Base-by-base conservation (phyloP, 2,888 invertebrate genomes). In the Thereva nobilitata region DNA sequence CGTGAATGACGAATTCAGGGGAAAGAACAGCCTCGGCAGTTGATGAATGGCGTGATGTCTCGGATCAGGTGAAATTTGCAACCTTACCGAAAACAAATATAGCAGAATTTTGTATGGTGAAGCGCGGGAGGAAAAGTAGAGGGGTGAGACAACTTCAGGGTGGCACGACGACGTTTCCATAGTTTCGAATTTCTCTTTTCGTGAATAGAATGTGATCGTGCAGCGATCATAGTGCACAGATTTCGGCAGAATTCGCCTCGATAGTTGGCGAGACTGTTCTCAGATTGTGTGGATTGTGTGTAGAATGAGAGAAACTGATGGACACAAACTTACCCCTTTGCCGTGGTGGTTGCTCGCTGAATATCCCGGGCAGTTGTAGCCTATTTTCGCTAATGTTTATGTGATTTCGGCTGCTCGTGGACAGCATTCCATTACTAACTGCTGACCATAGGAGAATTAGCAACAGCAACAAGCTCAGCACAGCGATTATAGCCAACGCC, bases 401-500 rank as follows among this genome's bases (percentile, higher is more conserved):
- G 38, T 41, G 53, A 12, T 54, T 61, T 44, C 47, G 53, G 54
- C 37, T 68, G 64, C 61, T 67, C 9, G 69, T 37, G 49, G 70
- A 61, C 49, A 69, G 64, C 53, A 67, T 66, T 34, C 66, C 70
- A 67, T 69, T 68, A 44, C 64, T 67, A n/a, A 67, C 38, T 5
- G 68, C 68, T 56, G 70, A 61, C 70, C 70, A 66, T 40, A 71
- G 10, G 47, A 71, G 49, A 49, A 71, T 67, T 23, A 70, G 47
- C 40, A 69, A 56, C 44, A 71, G 63, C 45, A 67, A 55, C 50
- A 71, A 52, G 12, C 42, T 57, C 12, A 68, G 12, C 6, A 68
- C 57, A 45, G 66, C 54, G 7, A 68, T 37, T 38, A 70, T 50
- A 41, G 67, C 63, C 37, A 70, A 67, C 65, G 61, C 56, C 66